phyloP scores from a whole-genome alignment of 2,888 invertebrate genomes.

The Stenichneumon culpator region DNA sequence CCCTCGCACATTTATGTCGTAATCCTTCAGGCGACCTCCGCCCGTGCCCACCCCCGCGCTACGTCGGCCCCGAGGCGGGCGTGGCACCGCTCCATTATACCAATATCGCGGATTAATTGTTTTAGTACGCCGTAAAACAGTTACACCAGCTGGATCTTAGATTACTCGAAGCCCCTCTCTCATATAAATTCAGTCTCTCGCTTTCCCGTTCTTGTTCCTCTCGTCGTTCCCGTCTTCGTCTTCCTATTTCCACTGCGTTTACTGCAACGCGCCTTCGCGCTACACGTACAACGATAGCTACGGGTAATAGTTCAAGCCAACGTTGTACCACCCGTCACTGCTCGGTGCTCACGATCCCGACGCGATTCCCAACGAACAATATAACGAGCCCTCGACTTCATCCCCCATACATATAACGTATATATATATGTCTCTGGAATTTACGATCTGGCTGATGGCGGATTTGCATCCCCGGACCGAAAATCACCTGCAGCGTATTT shows the following conservation, averaged over 20 bases:
- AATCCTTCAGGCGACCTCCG: slow-evolving; percentile 9
- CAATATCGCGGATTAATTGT: slow-evolving; percentile 72
- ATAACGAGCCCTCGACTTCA: slow-evolving; percentile 19
- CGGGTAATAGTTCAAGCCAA: slow-evolving; percentile 46
- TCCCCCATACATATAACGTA: slow-evolving; percentile 4
- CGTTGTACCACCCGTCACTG: slow-evolving; percentile 50
- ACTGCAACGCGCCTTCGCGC: slow-evolving; percentile 35
- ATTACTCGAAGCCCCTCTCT: slow-evolving; percentile 61
- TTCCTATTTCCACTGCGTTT: slow-evolving; percentile 47
- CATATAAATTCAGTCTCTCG: slow-evolving; percentile 62
- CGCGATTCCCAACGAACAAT: slow-evolving; percentile 36
- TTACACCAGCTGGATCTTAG: slow-evolving; percentile 71
- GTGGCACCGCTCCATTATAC: slow-evolving; percentile 59
- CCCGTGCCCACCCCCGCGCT: background rate
- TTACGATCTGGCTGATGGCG: slow-evolving; percentile 29
- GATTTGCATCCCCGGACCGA: slow-evolving; percentile 13
- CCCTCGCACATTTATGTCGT: slow-evolving; percentile 2
- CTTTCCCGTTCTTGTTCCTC: slow-evolving; percentile 22
- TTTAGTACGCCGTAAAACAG: slow-evolving; percentile 69
- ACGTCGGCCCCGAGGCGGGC: slow-evolving; percentile 14
- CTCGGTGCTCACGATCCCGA: slow-evolving; percentile 30
- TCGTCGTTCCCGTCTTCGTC: slow-evolving; percentile 44
- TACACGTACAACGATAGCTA: slow-evolving; percentile 4
- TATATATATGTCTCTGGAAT: slow-evolving; percentile 12
- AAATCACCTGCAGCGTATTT: slow-evolving; percentile 11